Evolutionary conservation across 35 echinoderm and acorn worm species (phyloP), one percentile per base, ranked within the genome.

Genomic region (Patiria miniata): DNA sequence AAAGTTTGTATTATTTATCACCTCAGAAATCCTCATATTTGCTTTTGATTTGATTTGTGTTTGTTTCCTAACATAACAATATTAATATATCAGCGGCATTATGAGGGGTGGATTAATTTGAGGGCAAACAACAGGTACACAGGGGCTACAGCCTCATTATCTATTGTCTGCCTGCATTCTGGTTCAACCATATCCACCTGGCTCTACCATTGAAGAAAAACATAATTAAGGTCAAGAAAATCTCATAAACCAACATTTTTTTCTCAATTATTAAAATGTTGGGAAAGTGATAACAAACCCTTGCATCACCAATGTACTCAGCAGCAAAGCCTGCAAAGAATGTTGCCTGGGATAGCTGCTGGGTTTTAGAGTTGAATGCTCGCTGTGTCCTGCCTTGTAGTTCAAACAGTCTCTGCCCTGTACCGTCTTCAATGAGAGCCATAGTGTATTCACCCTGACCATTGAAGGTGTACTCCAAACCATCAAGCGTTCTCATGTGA

Each of bases 371-470:
- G 29, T 91, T 65, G 5, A 83, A 23, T 0, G 77, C 51, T 42
- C 78, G 51, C 17, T 60, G 78, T 65, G 87, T 89, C 23, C 87
- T 54, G 7, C 78, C 44, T 77, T 89, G 87, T 17, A 89, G 37
- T 2, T 61, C 58, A 52, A 89, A 89, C 7, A 89, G 77, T 22
- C 60, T 47, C n/a, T 2, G 5, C 12, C 32, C 52, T 7, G 40
- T 39, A 17, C 56, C 86, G 52, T 81, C 39, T 15, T 89, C 61
- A 69, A 93, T 55, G 50, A 85, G 51, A 38, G 84, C 80, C 5
- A 90, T 36, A 16, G 54, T 90, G 87, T 86, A 97, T 56, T 97
- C 94, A 3, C 94, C 94, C 28, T 93, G 61, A 22, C 94, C 94
- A 61, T 97, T 97, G 54, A 93, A 97, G 8, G 94, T 93, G 53